Conservation (phyloP, 2,113 vertebrate species). For the Alosa alosa region DNA sequence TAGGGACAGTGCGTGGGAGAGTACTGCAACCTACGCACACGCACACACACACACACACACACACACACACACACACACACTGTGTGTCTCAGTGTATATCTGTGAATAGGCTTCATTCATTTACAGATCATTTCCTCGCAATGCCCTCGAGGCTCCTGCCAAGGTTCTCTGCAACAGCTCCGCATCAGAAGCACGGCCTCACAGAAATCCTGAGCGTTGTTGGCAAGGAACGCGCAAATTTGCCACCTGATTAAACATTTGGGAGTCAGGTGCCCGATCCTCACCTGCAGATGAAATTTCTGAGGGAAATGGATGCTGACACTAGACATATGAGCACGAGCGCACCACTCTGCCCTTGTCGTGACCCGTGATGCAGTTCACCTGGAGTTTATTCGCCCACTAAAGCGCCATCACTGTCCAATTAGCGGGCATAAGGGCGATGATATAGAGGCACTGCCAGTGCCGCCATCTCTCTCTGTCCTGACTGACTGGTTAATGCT, state of each 20-base stretch:
- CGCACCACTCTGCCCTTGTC: neutral
- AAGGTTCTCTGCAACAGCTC: constrained; percentile 45
- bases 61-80: constrained; percentile 20
- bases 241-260: constrained; percentile 64
- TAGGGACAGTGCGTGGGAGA: neutral
- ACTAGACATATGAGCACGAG: constrained; percentile 36
- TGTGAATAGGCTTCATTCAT: neutral
- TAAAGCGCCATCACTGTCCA: neutral
- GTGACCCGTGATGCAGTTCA: neutral
- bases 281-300: constrained; percentile 54
- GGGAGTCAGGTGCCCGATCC: constrained; percentile 45
- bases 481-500: neutral
- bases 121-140: constrained; percentile 14
- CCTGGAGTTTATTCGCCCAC: neutral
- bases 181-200: constrained; percentile 42
- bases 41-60: constrained; percentile 24
- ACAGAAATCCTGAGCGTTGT: constrained; percentile 57
- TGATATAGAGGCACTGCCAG: neutral
- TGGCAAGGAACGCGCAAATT: constrained; percentile 58
- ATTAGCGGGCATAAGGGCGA: neutral
- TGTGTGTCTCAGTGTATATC: neutral
- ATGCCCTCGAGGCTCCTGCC: constrained; percentile 38
- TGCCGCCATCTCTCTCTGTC: neutral
- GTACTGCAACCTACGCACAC: neutral
- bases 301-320: constrained; percentile 55